Base-by-base conservation (phyloP, 2,797 vertebrate genomes). In the Paramormyrops hopkinsi region DNA sequence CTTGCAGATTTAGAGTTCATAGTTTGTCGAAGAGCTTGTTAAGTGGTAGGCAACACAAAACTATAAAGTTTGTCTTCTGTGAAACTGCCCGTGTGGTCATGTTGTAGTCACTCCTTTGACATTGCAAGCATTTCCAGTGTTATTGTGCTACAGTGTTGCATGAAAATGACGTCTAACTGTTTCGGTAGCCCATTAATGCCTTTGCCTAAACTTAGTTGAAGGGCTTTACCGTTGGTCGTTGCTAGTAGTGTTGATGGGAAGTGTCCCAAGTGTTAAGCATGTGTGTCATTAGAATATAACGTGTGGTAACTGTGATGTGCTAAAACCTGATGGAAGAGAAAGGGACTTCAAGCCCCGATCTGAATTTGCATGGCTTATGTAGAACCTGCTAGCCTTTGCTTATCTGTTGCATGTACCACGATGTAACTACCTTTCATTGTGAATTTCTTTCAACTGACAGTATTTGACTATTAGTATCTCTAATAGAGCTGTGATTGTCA, bases 81-180 rank as follows among this genome's bases (percentile, higher is more conserved):
- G 19, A 89, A 87, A 87, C 53, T 33, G 25, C 44, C 41, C 46
- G 5, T 62, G 53, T 87, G 29, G 19, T 11, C 59, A 54, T 6
- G 59, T 83, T 62, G 83, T 86, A 87, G 65, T 62, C 2, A 8
- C 88, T 59, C 46, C 29, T 79, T 87, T 90, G 51, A 69, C 48
- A 41, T 83, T 82, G 41, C 33, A 56, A 76, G 84, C 86, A 87
- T 90, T 44, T 89, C 54, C 86, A 89, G 85, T 88, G 85, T 89
- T 76, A 48, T 48, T 25, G 44, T 82, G 86, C 56, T 88, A 65
- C 50, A 56, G 50, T 54, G 59, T 82, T 90, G 84, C 76, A 54
- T 54, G 88, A 56, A 53, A 87, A 88, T 90, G 22, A 19, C 4
- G 69, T 89, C 44, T 76, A 56, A 41, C 29, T 51, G 59, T 88